Evolutionary conservation across 92 coral and sea anemone species (phyloP).

Genomic region (Bergia puertoricense): DNA sequence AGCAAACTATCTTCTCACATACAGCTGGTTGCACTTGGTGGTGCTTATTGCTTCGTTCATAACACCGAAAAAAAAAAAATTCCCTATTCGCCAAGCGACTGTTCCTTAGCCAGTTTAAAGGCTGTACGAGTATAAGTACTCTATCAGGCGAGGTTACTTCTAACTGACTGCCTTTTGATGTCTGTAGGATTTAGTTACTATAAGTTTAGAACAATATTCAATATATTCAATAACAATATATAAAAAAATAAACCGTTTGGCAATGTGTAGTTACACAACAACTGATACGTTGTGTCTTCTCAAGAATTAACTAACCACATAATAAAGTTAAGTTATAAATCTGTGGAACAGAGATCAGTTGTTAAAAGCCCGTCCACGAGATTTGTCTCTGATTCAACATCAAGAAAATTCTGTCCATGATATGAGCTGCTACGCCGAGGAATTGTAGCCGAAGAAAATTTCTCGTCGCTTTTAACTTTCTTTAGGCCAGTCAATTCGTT

Average conservation of each 20-base stretch:
- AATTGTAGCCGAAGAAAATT: neutral
- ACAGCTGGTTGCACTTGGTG: too few species aligned
- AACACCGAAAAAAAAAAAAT: too few species aligned
- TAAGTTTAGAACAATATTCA: too few species aligned
- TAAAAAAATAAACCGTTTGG: neutral
- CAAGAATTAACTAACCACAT: neutral
- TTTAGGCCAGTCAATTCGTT: neutral
- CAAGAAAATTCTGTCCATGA: neutral
- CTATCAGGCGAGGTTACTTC: too few species aligned
- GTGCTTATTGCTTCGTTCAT: too few species aligned
- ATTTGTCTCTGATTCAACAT: neutral
- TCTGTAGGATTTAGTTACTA: too few species aligned
- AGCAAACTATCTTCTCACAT: too few species aligned
- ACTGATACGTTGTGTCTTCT: neutral
- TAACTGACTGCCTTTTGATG: too few species aligned
- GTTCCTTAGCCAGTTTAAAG: too few species aligned
- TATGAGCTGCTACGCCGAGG: constrained; percentile 8
- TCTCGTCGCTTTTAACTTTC: neutral
- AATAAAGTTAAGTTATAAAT: neutral
- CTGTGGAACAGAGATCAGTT: constrained; percentile 33
- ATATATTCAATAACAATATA: too few species aligned
- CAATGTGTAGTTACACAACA: neutral
- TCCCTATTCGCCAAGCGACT: too few species aligned
- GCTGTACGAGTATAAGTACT: too few species aligned
- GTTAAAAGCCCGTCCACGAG: constrained; percentile 24